These are phyloP conservation scores for Hartigia nigra DNA, from an alignment of 2,888 invertebrate genomes.

Conservation along the genomic window DNA sequence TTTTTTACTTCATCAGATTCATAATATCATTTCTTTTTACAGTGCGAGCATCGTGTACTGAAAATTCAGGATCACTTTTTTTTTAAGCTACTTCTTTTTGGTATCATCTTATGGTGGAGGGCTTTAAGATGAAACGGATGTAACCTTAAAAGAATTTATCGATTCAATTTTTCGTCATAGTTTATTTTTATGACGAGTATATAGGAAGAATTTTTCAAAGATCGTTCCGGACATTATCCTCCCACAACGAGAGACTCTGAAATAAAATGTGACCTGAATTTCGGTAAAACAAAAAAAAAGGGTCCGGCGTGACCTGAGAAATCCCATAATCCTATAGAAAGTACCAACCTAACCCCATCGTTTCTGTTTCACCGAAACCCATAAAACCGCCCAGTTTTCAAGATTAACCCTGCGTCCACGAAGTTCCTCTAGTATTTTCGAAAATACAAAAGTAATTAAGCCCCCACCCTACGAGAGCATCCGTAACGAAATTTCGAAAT, in stretches of 20 bases:
- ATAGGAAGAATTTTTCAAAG: not conserved
- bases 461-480: not conserved
- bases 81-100: not conserved
- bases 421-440: constrained; percentile 2
- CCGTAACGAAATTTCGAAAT: constrained; percentile 3
- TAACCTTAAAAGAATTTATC: not conserved
- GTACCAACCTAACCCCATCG: constrained; percentile 35
- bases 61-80: not conserved
- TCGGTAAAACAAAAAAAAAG: constrained; percentile 21
- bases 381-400: constrained; percentile 37
- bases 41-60: not conserved
- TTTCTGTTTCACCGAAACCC: constrained; percentile 38
- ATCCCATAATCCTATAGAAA: constrained; percentile 28
- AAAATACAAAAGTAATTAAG: constrained; percentile 18
- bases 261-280: constrained; percentile 20
- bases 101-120: not conserved
- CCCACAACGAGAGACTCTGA: constrained; percentile 5
- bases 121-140: not conserved
- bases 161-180: not conserved
- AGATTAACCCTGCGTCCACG: constrained; percentile 40
- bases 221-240: not conserved
- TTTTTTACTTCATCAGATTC: not conserved
- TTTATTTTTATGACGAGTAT: not conserved
- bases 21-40: not conserved
- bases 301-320: constrained; percentile 22